Conservation (phyloP, 2,113 vertebrate genomes). For the Gadus macrocephalus region DNA sequence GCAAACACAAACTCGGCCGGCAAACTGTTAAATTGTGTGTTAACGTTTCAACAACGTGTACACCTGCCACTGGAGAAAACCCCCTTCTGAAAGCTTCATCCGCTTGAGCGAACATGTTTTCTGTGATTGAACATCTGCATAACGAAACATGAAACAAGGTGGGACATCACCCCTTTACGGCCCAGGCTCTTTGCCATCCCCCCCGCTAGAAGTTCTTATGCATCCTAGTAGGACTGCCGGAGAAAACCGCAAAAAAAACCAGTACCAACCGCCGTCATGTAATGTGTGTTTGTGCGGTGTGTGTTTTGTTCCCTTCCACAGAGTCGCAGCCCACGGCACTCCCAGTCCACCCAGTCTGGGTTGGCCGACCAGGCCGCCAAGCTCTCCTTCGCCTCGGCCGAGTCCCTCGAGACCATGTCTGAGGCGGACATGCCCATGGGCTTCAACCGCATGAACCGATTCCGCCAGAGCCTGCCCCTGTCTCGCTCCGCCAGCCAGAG, state of each 20-base stretch:
- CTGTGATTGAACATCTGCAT: no score
- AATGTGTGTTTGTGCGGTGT: slow-evolving; percentile 1
- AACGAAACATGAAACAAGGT: no score
- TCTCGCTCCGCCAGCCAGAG: slow-evolving; percentile 96
- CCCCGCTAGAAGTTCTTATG: no score
- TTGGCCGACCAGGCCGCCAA: slow-evolving; percentile 95
- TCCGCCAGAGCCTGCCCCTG: slow-evolving; percentile 94
- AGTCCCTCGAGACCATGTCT: slow-evolving; percentile 98
- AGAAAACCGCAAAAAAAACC: neutral
- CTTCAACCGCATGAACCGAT: slow-evolving; percentile 97
- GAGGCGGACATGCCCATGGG: slow-evolving; percentile 95
- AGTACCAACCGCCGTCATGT: neutral
- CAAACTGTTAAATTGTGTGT: no score
- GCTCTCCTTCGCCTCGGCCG: slow-evolving; percentile 94
- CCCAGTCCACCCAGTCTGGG: slow-evolving; percentile 93
- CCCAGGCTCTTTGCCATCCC: no score
- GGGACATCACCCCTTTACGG: no score
- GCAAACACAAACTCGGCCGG: no score
- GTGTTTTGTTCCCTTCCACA: slow-evolving; percentile 44
- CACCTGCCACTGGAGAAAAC: no score
- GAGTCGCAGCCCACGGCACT: slow-evolving; percentile 93
- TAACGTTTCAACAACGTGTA: no score
- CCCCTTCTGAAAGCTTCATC: no score
- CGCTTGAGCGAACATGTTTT: no score
- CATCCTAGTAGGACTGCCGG: no score